A percentile compares a stretch with the other conserved stretches of the same genome.
Evolutionary conservation across 2,113 vertebrate genomes (phyloP).

Genomic region (Lampris megalopsis): DNA sequence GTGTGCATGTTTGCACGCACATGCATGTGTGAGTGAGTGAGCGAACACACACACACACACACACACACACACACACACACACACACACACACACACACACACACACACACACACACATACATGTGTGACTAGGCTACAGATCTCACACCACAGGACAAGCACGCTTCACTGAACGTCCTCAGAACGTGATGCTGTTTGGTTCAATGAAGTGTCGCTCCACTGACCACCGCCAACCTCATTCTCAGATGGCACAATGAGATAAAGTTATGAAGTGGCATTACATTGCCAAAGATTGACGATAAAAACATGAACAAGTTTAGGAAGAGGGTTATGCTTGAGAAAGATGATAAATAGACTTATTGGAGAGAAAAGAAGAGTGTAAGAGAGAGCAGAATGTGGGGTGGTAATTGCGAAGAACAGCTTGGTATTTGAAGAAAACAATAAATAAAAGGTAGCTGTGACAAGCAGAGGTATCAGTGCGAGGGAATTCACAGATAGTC

Average conservation of each 20-base stretch:
- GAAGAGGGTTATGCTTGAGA: not conserved
- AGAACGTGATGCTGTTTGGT: constrained; percentile 45
- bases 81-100: too few species aligned
- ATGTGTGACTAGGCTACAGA: constrained; percentile 55
- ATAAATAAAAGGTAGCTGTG: too few species aligned
- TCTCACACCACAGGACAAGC: constrained; percentile 61
- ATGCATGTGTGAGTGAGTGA: not conserved
- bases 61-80: too few species aligned
- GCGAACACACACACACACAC: too few species aligned
- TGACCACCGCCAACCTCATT: too few species aligned
- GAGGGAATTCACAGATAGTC: too few species aligned
- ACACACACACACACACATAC: constrained; percentile 1
- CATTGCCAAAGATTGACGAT: not conserved
- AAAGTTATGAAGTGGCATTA: too few species aligned
- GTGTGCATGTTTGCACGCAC: not conserved
- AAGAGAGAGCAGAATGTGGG: too few species aligned
- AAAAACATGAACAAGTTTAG: constrained; percentile 13
- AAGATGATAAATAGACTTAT: not conserved
- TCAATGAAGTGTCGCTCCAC: not conserved
- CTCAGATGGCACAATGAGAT: too few species aligned
- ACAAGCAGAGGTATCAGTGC: too few species aligned
- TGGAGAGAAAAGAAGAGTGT: not conserved
- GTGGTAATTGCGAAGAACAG: too few species aligned
- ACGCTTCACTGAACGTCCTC: constrained; percentile 58
- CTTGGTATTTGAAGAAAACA: too few species aligned